Conservation (phyloP, 2,113 vertebrate species). For the Cheirogaleus medius region DNA sequence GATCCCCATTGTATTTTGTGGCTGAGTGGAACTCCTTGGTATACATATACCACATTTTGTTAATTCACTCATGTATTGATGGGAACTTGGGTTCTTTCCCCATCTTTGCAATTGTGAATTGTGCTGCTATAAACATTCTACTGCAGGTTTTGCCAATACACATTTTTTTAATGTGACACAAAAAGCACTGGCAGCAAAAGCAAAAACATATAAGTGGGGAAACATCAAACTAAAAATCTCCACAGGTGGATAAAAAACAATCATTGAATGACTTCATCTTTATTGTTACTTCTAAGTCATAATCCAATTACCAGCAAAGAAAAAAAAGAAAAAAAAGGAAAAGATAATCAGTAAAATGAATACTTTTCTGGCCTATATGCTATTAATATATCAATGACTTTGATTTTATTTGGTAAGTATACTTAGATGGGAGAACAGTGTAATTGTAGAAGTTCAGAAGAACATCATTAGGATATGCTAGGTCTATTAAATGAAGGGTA, state of each 20-base stretch:
- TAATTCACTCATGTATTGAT: no score
- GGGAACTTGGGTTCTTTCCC: no score
- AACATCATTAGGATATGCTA: not conserved
- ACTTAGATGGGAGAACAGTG: not conserved
- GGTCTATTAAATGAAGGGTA: not conserved
- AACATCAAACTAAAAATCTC: not conserved
- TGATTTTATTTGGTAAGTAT: not conserved
- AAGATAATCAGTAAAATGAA: not conserved
- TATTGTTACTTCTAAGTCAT: not conserved
- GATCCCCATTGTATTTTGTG: no score
- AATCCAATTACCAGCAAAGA: not conserved
- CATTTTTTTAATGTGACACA: not conserved
- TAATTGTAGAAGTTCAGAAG: not conserved
- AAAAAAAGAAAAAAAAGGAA: not conserved
- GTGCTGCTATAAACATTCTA: no score
- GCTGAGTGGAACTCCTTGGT: no score
- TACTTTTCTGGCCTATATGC: not conserved
- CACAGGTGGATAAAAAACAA: not conserved
- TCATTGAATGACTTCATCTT: not conserved
- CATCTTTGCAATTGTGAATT: no score
- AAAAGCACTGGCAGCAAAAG: not conserved
- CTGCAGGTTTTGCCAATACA: not conserved
- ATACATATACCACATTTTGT: no score
- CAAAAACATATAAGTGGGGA: not conserved
- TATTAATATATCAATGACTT: not conserved